A percentile compares a stretch with the other conserved stretches of the same genome.
Conservation (phyloP, 2,888 invertebrate species). For the Sympetrum striolatum region DNA sequence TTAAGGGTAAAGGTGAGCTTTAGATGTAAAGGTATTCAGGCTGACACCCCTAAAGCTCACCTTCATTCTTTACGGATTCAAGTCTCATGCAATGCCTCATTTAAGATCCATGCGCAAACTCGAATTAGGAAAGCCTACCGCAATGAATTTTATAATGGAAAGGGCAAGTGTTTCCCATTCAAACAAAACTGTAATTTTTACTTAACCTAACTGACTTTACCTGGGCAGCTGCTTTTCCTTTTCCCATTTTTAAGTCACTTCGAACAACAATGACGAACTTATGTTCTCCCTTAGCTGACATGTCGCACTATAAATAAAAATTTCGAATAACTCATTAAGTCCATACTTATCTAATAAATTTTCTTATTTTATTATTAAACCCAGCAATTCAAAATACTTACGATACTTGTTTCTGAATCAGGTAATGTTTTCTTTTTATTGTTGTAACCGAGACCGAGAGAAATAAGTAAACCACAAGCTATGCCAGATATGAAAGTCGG, state of each 20-base stretch:
- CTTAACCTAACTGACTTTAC: conserved; percentile 51
- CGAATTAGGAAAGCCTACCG: too few relatives aligned
- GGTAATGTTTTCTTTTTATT: not conserved
- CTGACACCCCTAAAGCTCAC: too few relatives aligned
- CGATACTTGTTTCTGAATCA: not conserved
- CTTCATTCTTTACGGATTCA: too few relatives aligned
- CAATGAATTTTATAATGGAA: too few relatives aligned
- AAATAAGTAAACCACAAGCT: not conserved
- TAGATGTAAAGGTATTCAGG: too few relatives aligned
- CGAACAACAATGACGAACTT: conserved; percentile 88
- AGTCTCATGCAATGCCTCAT: too few relatives aligned
- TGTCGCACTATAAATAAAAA: conserved; percentile 56
- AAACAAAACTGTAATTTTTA: too few relatives aligned
- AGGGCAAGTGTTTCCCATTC: too few relatives aligned
- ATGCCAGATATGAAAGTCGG: conserved; percentile 3
- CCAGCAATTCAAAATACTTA: not conserved
- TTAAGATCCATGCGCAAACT: too few relatives aligned
- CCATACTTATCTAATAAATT: not conserved
- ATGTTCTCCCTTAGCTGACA: conserved; percentile 65
- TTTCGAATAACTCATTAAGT: not conserved
- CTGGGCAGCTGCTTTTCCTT: conserved; percentile 93
- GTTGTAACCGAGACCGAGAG: not conserved
- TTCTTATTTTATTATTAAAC: too few relatives aligned
- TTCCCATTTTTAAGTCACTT: conserved; percentile 92
- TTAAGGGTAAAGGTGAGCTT: too few relatives aligned